Evolutionary conservation across 2,113 vertebrate species (phyloP), one percentile per base, ranked within the genome.

Genomic region (Gavialis gangeticus): DNA sequence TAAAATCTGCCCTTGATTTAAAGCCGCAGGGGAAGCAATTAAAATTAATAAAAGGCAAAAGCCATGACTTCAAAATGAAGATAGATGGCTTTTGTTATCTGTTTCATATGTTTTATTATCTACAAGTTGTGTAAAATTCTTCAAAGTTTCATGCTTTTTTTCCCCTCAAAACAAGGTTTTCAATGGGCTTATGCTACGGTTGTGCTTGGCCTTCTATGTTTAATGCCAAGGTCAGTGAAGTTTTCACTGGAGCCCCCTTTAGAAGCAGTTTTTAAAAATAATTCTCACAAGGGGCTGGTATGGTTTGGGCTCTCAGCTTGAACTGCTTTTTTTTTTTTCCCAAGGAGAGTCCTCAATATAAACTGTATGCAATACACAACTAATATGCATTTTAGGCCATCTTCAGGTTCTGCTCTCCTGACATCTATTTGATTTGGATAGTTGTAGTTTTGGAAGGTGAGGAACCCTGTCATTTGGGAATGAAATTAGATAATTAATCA

Each of bases 21-120:
- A 92, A 95, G 93, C 95, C 94, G 91, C 82, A 57, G 91, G 96
- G 96, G 90, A 96, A 95, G 95, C 90, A 96, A 96, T 97, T 96
- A 96, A 93, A 96, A 91, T 73, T 77, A 93, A 96, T 94, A 96
- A 95, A 75, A 93, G 82, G 90, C 94, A 95, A 94, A 96, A 97
- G 84, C 95, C 90, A 22, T 94, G 95, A 96, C 94, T 94, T 95
- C 62, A 54, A 91, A 97, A 96, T 94, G 91, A 96, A 93, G 96
- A 95, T 89, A 77, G 91, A 96, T 96, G 82, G 90, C 56, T 92
- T 96, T 96, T 92, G 85, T 92, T 91, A 89, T 91, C 76, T 73
- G 27, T 95, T 94, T 87, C 94, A 84, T 83, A 73, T 85, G 90
- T 94, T 92, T 89, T 34, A 21, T 80, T 94, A 88, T 91, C 82